A percentile compares a stretch with the other conserved stretches of the same genome.
Evolutionary conservation across 1,140 invertebrate species (phyloP).

Genomic region (Trypoxylus dichotomus): DNA sequence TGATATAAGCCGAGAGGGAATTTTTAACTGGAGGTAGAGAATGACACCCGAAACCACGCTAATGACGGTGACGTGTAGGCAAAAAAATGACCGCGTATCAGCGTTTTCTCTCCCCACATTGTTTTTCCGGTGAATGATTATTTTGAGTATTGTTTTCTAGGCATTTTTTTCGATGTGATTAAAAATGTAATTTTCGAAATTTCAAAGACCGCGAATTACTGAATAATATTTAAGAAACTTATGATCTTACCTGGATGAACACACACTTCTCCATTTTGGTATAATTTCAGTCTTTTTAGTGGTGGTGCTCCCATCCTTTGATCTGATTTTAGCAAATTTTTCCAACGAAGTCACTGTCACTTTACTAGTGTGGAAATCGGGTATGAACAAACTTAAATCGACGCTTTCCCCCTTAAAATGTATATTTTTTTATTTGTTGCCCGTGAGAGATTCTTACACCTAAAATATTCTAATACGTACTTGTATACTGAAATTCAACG

Average conservation of each 20-base stretch:
- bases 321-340: constrained; percentile 84
- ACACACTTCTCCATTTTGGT: constrained; percentile 85
- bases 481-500: constrained; percentile 90
- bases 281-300: constrained; percentile 60
- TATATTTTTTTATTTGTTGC: neutral
- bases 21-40: no score
- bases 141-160: no score
- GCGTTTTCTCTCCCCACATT: no score
- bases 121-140: no score
- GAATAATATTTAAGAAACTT: no score
- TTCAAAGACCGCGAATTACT: no score
- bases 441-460: neutral
- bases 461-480: constrained; percentile 49
- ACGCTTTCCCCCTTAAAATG: constrained; percentile 79
- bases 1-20: no score
- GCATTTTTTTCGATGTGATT: no score
- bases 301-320: constrained; percentile 66
- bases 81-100: no score
- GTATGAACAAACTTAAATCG: constrained; percentile 85
- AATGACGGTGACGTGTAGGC: no score
- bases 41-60: no score
- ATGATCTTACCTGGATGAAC: constrained; percentile 65
- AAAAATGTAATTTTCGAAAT: no score
- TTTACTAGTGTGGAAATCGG: constrained; percentile 87
- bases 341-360: constrained; percentile 83